These are phyloP conservation scores for Montipora cactus DNA, from an alignment of 64 coral and sea anemone species.

Conservation along the genomic window DNA sequence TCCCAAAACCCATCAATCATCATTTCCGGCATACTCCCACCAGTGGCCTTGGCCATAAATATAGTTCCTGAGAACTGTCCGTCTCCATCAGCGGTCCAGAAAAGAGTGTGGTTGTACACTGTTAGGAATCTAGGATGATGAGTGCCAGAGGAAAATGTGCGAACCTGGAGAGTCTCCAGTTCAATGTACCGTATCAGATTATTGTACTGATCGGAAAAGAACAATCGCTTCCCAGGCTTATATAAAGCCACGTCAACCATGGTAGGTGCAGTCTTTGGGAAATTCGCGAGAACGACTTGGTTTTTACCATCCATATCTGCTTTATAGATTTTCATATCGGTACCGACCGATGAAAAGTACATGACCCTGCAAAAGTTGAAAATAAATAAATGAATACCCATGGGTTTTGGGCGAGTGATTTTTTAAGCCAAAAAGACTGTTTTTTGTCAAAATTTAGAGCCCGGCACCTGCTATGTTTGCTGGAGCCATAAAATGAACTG, in stretches of 20 bases:
- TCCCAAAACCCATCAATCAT: not conserved
- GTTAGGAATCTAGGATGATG: not conserved
- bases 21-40: not conserved
- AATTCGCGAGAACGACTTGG: not conserved
- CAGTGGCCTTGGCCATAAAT: not conserved
- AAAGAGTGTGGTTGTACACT: not conserved
- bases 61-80: not conserved
- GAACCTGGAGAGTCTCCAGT: not conserved
- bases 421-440: no score
- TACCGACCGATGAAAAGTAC: constrained; percentile 29
- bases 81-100: not conserved
- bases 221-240: not conserved
- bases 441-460: no score
- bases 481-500: no score
- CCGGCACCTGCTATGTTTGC: no score
- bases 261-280: not conserved
- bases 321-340: not conserved
- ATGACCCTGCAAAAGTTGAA: not conserved
- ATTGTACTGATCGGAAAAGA: constrained; percentile 28
- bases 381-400: no score
- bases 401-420: no score
- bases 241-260: not conserved
- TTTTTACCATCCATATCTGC: constrained; percentile 52
- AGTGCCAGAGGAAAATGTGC: constrained; percentile 1
- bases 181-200: constrained; percentile 13